Evolutionary conservation across 2,113 vertebrate species (phyloP), one percentile per base, ranked within the genome.

Genomic region (Arothron firmamentum): DNA sequence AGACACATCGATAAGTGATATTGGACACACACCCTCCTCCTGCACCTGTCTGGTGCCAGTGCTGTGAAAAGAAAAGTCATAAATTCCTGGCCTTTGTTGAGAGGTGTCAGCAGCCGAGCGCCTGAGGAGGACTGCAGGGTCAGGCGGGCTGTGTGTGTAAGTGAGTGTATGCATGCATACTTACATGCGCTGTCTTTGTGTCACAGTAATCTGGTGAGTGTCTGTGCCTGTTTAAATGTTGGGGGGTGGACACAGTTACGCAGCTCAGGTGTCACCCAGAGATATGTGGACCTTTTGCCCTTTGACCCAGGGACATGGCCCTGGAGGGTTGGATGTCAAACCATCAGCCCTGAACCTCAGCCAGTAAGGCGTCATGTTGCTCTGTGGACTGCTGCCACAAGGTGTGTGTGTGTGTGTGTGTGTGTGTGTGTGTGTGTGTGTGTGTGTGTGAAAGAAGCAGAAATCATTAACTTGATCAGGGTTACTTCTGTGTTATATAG

Each of bases 241-340:
- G 59, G 63, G 63, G 68, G 71, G 21, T 52, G 63, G 61, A 58
- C 67, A 47, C 50, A 52, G 59, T 68, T 42, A 8, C 59, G 25
- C 13, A 13, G 64, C 74, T 90, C 79, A 77, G 65, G 82, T 84
- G 82, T 81, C 87, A 73, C 59, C 47, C 43, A 52, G 70, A 59
- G 75, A 84, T 88, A 87, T 85, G 81, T 67, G 51, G 77, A 16
- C 78, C 79, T 82, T 87, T 81, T 78, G 66, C 68, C 78, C 83
- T 81, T 76, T 87, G 84, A 87, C 84, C 85, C 59, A 0, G 48
- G 70, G 82, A 84, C 83, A 83, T 75, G 43, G 83, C 77, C 80
- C 83, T 67, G 54, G 77, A 83, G 84, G 83, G 68, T 79, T 65
- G 63, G 62, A 86, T 89, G 86, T 87, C 82, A 82, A 83, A 75